Evolutionary conservation across 2,113 vertebrate species (phyloP), one percentile per base, ranked within the genome.

Genomic region (Chitala chitala): DNA sequence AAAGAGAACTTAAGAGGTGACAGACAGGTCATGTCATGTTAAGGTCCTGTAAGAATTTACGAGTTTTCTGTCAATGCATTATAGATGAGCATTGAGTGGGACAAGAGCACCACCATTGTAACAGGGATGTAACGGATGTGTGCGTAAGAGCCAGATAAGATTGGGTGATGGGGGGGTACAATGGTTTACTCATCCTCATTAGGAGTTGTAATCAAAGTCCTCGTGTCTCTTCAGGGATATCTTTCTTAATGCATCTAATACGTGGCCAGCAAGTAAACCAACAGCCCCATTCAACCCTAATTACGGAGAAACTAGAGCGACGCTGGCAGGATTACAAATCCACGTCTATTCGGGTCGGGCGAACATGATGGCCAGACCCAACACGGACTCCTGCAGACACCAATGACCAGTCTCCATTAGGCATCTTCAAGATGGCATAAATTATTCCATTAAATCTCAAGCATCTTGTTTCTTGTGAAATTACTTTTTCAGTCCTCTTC

Each of bases 381-480:
- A 10, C 17, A n/a, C 0, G n/a, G 63, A 79, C 80, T 80, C 66
- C 76, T 78, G 76, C 77, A 76, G 65, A 42, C 66, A 59, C 72
- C 53, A 55, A 72, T 65, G 74, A 80, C 80, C 80, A 54, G 82
- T 78, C 79, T 79, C 76, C 58, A 42, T 76, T 78, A 80, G 85
- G 85, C 84, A 79, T 80, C 53, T 58, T 82, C 77, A 83, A 86
- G 80, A 64, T 3, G 1, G 72, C 75, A 80, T 89, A 83, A 89
- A 90, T 88, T 87, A 89, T 89, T 89, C 31, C 81, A 90, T 88
- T 83, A 83, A 74, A 80, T 87, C 85, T 88, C 86, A 87, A 90
- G 85, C 71, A 78, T 73, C 83, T 86, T 88, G 85, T 86, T 88
- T 88, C 81, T 83, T 81, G 81, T 82, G 78, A 88, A 90, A 91